A percentile compares a stretch with the other conserved stretches of the same genome.
Conservation (phyloP, 2,888 invertebrate species). For the Endotricha flammealis region DNA sequence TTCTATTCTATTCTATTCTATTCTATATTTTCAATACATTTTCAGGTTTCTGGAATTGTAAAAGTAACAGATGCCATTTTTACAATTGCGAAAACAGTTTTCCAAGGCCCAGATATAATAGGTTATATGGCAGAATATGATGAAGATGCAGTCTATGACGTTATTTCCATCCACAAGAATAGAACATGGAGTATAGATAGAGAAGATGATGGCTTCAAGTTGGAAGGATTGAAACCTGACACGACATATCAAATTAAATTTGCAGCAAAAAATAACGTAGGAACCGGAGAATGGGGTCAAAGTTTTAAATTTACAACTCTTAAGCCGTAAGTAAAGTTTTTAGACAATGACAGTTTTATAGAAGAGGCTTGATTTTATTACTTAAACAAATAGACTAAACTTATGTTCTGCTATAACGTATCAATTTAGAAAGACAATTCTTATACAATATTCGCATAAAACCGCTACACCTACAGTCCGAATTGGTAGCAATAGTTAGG, state of each 20-base stretch:
- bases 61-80: slow-evolving; percentile 52
- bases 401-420: too few relatives aligned
- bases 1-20: too few relatives aligned
- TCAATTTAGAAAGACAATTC: too few relatives aligned
- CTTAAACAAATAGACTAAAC: too few relatives aligned
- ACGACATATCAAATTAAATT: slow-evolving; percentile 51
- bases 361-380: too few relatives aligned
- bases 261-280: slow-evolving; percentile 56
- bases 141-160: slow-evolving; percentile 38
- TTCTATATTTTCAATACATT: too few relatives aligned
- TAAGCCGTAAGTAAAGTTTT: slow-evolving; percentile 45
- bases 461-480: too few relatives aligned
- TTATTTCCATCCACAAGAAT: slow-evolving; percentile 53
- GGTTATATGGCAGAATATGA: slow-evolving; percentile 60
- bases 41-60: slow-evolving; percentile 37
- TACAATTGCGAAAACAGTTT: slow-evolving; percentile 33
- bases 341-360: too few relatives aligned
- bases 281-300: slow-evolving; percentile 45
- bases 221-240: slow-evolving; percentile 50
- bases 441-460: too few relatives aligned
- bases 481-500: too few relatives aligned
- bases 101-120: slow-evolving; percentile 40
- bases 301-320: slow-evolving; percentile 40
- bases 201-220: slow-evolving; percentile 7
- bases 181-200: slow-evolving; percentile 56